A percentile compares a stretch with the other conserved stretches of the same genome.
Conservation (phyloP, 2,888 invertebrate genomes). For the Drosophila monieri region DNA sequence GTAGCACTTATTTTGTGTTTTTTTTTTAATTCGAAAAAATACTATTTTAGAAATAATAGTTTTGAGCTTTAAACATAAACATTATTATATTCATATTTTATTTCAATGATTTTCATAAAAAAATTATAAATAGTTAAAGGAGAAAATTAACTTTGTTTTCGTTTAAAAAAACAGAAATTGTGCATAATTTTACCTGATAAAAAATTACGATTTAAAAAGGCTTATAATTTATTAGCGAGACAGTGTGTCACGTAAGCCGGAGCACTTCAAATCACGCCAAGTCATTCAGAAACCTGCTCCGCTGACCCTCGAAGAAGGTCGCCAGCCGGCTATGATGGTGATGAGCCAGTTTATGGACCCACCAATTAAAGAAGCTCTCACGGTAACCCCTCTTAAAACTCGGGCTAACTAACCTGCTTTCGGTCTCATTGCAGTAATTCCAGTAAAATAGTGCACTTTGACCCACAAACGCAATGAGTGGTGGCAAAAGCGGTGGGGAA, state of each 20-base stretch:
- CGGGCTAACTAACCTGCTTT: slow-evolving; percentile 32
- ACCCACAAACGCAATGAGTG: slow-evolving; percentile 51
- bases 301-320: slow-evolving; percentile 68
- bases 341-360: slow-evolving; percentile 42
- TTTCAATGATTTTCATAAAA: no score
- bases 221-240: slow-evolving; percentile 40
- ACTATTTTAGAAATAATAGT: no score
- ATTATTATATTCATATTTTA: no score
- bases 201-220: slow-evolving; percentile 16
- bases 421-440: slow-evolving; percentile 32
- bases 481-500: slow-evolving; percentile 62
- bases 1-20: neutral
- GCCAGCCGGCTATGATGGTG: slow-evolving; percentile 46
- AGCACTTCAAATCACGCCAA: slow-evolving; percentile 47
- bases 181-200: neutral
- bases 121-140: no score
- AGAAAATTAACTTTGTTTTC: no score
- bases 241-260: slow-evolving; percentile 55
- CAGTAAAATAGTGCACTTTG: slow-evolving; percentile 33
- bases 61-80: no score
- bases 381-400: slow-evolving; percentile 24
- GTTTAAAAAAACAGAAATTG: neutral
- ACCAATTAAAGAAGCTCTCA: slow-evolving; percentile 36
- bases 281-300: slow-evolving; percentile 55
- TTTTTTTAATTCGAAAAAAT: no score